Conservation (phyloP, 2,113 vertebrate genomes). For the Elanoides forficatus region DNA sequence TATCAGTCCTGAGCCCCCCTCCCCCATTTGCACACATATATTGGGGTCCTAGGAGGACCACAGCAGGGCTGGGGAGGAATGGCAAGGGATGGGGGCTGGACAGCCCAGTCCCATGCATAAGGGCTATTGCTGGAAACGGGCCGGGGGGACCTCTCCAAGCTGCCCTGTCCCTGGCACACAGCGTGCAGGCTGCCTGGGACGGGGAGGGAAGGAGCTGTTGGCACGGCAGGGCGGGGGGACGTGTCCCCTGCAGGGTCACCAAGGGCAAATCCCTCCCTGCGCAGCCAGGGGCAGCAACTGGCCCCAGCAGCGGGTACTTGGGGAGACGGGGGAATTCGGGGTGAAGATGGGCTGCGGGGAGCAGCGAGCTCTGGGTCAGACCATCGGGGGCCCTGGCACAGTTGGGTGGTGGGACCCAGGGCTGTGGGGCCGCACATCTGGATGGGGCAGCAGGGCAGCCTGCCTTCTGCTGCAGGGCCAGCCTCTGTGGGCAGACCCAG, state of each 20-base stretch:
- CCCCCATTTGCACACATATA: not conserved
- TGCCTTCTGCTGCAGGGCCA: not conserved
- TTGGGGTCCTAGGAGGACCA: not conserved
- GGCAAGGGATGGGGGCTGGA: not conserved
- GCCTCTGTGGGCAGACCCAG: not conserved
- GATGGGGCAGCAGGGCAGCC: not conserved
- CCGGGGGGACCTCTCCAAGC: not conserved
- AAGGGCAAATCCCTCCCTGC: not conserved
- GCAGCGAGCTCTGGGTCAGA: not conserved
- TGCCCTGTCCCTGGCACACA: not conserved
- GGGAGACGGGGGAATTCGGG: not conserved
- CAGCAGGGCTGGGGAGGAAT: not conserved
- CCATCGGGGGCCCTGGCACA: rapidly evolving
- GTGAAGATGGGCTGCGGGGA: not conserved
- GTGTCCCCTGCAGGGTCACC: not conserved
- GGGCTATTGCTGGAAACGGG: not conserved
- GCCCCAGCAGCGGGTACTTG: not conserved
- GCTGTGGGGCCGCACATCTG: not conserved
- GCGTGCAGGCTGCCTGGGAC: not conserved
- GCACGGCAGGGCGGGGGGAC: too few relatives aligned
- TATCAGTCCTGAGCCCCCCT: not conserved
- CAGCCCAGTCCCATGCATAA: not conserved
- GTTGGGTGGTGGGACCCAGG: not conserved
- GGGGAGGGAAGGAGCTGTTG: not conserved
- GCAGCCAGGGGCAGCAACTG: not conserved